phyloP scores from a whole-genome alignment of 2,797 vertebrate genomes.

The Xenops minutus region DNA sequence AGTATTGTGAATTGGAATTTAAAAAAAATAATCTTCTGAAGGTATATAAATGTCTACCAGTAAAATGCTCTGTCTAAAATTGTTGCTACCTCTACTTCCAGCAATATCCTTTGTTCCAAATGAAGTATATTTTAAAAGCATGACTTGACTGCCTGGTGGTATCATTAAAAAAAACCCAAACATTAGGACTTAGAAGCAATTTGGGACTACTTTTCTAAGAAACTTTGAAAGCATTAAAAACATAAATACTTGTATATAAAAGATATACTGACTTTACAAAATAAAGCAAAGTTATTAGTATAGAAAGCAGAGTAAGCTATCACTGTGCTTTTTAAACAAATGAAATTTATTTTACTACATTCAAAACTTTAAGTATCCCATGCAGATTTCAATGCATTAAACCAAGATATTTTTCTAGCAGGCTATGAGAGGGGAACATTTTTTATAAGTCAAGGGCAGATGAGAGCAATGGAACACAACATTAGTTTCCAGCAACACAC shows the following conservation, averaged over 20 bases:
- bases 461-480: not conserved
- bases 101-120: not conserved
- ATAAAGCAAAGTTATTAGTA: not conserved
- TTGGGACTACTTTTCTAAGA: not conserved
- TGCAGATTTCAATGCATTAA: not conserved
- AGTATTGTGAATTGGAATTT: not conserved
- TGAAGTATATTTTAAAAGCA: not conserved
- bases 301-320: not conserved
- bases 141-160: not conserved
- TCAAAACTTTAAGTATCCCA: not conserved
- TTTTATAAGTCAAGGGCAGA: not conserved
- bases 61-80: not conserved
- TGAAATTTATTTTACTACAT: not conserved
- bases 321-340: not conserved
- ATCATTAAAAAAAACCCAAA: not conserved
- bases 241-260: not conserved
- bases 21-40: not conserved
- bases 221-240: not conserved
- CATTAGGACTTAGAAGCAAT: not conserved
- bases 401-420: not conserved
- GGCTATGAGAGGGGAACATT: not conserved
- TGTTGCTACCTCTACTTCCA: not conserved
- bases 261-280: not conserved
- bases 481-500: rapidly evolving
- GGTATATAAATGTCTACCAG: not conserved